Evolutionary conservation across 1,140 invertebrate genomes (phyloP).

Genomic region (Temnothorax nylanderi): DNA sequence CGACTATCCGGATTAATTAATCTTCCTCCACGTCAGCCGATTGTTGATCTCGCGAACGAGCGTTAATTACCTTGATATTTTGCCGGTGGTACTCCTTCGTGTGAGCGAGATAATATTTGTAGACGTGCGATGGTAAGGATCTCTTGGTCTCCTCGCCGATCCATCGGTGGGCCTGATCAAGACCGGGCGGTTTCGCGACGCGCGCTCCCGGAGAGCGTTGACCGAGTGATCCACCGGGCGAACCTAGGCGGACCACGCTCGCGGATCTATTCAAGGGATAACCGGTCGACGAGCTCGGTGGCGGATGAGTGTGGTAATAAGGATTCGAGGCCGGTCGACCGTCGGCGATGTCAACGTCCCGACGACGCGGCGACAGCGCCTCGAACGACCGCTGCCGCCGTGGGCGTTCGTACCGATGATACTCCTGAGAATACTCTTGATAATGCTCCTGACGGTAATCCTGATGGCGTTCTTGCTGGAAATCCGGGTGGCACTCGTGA

Average conservation of each 20-base stretch:
- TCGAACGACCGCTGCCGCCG: slow-evolving; percentile 68
- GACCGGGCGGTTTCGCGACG: slow-evolving; percentile 73
- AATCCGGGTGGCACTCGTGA: slow-evolving; percentile 26
- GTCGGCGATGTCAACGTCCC: slow-evolving; percentile 66
- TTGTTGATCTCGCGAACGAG: slow-evolving; percentile 7
- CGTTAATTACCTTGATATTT: slow-evolving; percentile 86
- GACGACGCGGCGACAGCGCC: slow-evolving; percentile 64
- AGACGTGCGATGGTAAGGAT: slow-evolving; percentile 88
- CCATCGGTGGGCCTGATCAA: slow-evolving; percentile 85
- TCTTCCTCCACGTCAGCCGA: not conserved
- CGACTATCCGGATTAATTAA: slow-evolving; percentile 44
- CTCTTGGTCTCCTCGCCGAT: slow-evolving; percentile 89
- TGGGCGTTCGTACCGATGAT: slow-evolving; percentile 41
- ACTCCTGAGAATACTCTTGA: slow-evolving; percentile 4
- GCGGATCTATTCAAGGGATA: slow-evolving; percentile 76
- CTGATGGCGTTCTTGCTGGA: slow-evolving; percentile 12
- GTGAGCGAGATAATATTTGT: slow-evolving; percentile 89
- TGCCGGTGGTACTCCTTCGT: slow-evolving; percentile 86
- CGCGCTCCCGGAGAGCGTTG: slow-evolving; percentile 76
- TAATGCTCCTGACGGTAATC: slow-evolving; percentile 10
- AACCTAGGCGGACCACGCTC: slow-evolving; percentile 78
- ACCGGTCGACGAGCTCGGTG: slow-evolving; percentile 65
- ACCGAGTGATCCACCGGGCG: slow-evolving; percentile 79
- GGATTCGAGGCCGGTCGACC: slow-evolving; percentile 75
- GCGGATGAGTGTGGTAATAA: slow-evolving; percentile 81